Percentiles rank a stretch among this genome's conserved stretches.
Evolutionary conservation across 1,140 invertebrate species (phyloP).

Genomic region (Stegodyphus dumicola): DNA sequence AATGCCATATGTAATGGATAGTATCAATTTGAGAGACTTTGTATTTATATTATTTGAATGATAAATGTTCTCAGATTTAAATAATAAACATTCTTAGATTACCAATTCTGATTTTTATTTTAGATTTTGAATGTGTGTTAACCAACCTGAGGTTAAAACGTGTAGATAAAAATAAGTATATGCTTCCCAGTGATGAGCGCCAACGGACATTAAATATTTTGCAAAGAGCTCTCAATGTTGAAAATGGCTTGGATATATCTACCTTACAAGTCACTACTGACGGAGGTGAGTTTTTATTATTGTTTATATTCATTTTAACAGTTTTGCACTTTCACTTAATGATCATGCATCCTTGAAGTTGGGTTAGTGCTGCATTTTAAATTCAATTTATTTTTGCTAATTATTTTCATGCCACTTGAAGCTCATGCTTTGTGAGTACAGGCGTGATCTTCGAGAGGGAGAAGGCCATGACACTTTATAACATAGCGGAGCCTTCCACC

Average conservation of each 20-base stretch:
- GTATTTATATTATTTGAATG: not conserved
- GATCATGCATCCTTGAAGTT: too few relatives aligned
- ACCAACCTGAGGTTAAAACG: constrained; percentile 84
- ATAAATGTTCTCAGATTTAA: not conserved
- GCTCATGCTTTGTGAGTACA: too few relatives aligned
- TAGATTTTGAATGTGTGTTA: constrained; percentile 89
- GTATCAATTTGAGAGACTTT: not conserved
- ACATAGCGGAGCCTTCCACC: too few relatives aligned
- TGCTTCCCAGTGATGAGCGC: constrained; percentile 78
- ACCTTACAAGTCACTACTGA: constrained; percentile 83
- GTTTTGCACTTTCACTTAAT: too few relatives aligned
- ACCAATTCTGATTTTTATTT: constrained; percentile 64
- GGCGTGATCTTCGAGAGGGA: too few relatives aligned
- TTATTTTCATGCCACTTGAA: too few relatives aligned
- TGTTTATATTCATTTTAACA: too few relatives aligned
- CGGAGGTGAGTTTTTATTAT: constrained; percentile 73
- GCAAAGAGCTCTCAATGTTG: constrained; percentile 83
- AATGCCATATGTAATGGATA: not conserved
- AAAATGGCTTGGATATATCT: constrained; percentile 74
- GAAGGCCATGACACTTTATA: too few relatives aligned
- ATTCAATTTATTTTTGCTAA: too few relatives aligned
- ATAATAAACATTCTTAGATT: constrained; percentile 7
- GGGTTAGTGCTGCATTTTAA: too few relatives aligned
- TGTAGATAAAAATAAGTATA: constrained; percentile 78
- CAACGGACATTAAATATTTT: constrained; percentile 85